Conservation (phyloP, 2,797 vertebrate genomes). For the Rhinella marina region DNA sequence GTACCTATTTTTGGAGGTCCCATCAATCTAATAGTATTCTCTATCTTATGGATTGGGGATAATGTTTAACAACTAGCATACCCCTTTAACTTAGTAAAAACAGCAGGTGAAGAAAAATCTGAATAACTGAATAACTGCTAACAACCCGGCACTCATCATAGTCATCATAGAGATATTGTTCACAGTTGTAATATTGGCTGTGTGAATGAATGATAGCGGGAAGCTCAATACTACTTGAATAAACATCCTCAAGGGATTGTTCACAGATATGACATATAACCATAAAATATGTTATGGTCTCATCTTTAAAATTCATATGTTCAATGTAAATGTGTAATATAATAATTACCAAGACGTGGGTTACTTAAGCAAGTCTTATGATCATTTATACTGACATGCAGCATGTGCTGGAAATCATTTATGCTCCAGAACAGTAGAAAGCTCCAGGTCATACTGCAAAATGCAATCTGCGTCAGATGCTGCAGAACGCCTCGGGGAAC, state of each 20-base stretch:
- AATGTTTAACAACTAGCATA: background rate
- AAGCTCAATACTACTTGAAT: background rate
- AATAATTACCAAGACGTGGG: constrained; percentile 3
- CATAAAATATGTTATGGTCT: background rate
- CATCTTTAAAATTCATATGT: background rate
- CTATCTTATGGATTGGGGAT: background rate
- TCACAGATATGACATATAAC: background rate
- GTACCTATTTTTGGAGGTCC: background rate
- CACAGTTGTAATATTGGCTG: too few species aligned
- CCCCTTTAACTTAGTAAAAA: background rate
- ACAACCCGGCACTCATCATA: too few species aligned
- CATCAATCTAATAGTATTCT: background rate
- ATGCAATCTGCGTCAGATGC: constrained; percentile 35
- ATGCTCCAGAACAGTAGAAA: constrained; percentile 39
- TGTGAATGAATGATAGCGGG: background rate
- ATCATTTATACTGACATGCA: constrained; percentile 41
- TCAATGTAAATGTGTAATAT: background rate
- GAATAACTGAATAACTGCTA: too few species aligned
- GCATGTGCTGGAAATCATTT: constrained; percentile 51
- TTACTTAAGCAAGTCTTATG: constrained; percentile 12
- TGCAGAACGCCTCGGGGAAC: constrained; percentile 15
- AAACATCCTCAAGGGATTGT: background rate
- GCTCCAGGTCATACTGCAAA: constrained; percentile 47
- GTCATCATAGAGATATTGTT: too few species aligned
- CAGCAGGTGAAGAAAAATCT: background rate